Evolutionary conservation across 2,888 invertebrate genomes (phyloP), one percentile per base, ranked within the genome.

Genomic region (Tetragonula carbonaria): DNA sequence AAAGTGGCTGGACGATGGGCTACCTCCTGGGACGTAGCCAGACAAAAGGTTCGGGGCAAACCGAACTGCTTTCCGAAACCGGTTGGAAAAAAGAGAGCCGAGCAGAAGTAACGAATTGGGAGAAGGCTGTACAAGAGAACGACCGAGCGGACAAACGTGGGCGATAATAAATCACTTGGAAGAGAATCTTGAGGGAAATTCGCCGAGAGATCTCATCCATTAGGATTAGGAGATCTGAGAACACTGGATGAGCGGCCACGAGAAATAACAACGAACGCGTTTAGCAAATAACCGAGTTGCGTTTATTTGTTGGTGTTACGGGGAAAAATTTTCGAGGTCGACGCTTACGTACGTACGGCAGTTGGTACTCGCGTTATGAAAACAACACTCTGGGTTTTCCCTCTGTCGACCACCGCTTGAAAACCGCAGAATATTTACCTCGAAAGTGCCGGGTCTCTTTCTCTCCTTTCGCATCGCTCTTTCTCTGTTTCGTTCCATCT

Each of bases 141-240:
- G 84, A 82, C 23, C 73, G 84, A 6, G 74, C 67, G 74, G 74
- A 59, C 76, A 75, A 65, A 75, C 80, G 76, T 53, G 74, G 62
- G 55, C 77, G 85, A 88, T 82, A 85, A 92, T 91, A 92, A 91
- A 92, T 91, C 91, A 91, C 91, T 86, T 82, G 68, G 87, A 80
- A 82, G 74, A 67, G 74, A 78, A 90, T 87, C 89, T 86, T 87
- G 86, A 87, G 85, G 87, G 87, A 87, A 90, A 89, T 86, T 87
- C 87, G 72, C 83, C 83, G 90, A 89, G 90, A 89, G 89, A 89
- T 89, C 90, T 92, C 92, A 92, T 93, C 92, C 90, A 91, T 92
- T 91, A 91, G 90, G 90, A 91, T 92, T 92, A 91, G 87, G 78
- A 86, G 33, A 87, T 50, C 38, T 72, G 63, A 62, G 77, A 80